A percentile compares a stretch with the other conserved stretches of the same genome.
Conservation (phyloP, 1,140 invertebrate genomes). For the Maconellicoccus hirsutus region DNA sequence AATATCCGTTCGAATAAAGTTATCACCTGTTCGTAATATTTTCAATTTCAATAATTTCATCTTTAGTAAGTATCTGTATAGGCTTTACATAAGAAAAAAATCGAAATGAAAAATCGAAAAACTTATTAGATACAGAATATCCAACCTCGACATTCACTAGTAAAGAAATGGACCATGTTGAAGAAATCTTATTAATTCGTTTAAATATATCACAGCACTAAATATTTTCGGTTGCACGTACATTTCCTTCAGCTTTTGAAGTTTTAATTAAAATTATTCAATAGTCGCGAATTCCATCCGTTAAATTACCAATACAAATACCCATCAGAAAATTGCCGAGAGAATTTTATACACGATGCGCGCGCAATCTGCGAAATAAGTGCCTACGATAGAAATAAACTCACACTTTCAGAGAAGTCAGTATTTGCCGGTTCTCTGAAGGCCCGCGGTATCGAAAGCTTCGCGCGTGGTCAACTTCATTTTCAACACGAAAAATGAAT, state of each 20-base stretch:
- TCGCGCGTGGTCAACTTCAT: background rate
- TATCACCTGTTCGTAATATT: too few species aligned
- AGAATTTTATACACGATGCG: background rate
- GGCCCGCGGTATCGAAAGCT: background rate
- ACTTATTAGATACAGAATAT: too few species aligned
- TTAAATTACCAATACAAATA: background rate
- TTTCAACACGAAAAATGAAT: background rate
- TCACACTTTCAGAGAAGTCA: background rate
- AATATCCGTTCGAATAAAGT: too few species aligned
- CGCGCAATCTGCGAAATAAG: background rate
- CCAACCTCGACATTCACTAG: too few species aligned
- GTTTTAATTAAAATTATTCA: background rate
- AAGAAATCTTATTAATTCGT: too few species aligned
- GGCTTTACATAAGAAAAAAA: too few species aligned
- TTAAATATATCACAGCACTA: too few species aligned
- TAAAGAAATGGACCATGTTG: too few species aligned
- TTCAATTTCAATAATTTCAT: too few species aligned
- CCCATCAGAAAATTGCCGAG: background rate
- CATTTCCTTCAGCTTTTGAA: background rate
- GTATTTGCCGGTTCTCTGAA: background rate
- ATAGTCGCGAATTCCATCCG: background rate
- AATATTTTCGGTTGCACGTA: too few species aligned
- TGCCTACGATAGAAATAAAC: background rate
- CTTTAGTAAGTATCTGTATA: too few species aligned
- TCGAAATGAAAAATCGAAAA: too few species aligned